Base-by-base conservation (phyloP, 2,888 invertebrate species). In the Lasius fuliginosus region DNA sequence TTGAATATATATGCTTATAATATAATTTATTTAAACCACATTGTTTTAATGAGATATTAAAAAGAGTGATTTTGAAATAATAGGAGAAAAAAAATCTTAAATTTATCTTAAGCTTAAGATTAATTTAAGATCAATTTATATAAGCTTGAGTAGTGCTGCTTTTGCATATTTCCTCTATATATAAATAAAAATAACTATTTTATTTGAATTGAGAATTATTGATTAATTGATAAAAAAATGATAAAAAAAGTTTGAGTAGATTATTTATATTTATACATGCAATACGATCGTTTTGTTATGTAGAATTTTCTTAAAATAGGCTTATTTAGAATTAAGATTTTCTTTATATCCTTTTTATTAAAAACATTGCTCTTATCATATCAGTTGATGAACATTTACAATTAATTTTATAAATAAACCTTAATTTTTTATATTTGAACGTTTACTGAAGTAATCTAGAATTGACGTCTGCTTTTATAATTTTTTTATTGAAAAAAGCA, bases 161-260 rank as follows among this genome's bases (percentile, higher is more conserved):
- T 18, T 65, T 42, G 4, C 42, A 42, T 67, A 27, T 67, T 65
- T 67, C 1, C 4, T 64, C 3, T n/a, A 12, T 8, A 27, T 64
- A n/a, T 36, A 64, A 64, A 33, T 33, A 62, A 62, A 60, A 60
- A 18, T 64, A 62, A 62, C 18, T 62, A n/a, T 53, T 53, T 53
- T 53, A 53, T 33, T 64, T 64, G 9, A 8, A 8, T 30, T 18
- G 9, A 11, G 4, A 64, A 33, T 3, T 62, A 62, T 62, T 18
- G 1, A 36, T 12, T 65, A 40, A 65, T 36, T 4, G 4, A 65
- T 42, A 42, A 23, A 67, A 67, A n/a, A n/a, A n/a, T n/a, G n/a
- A n/a, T n/a, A n/a, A n/a, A n/a, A 64, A 40, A 42, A 65, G 3
- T 12, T 65, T 42, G 15, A 18, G 8, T 15, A 46, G 8, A n/a